These are phyloP conservation scores for Gari tellinella DNA, from an alignment of 2,888 invertebrate species.

Conservation along the genomic window DNA sequence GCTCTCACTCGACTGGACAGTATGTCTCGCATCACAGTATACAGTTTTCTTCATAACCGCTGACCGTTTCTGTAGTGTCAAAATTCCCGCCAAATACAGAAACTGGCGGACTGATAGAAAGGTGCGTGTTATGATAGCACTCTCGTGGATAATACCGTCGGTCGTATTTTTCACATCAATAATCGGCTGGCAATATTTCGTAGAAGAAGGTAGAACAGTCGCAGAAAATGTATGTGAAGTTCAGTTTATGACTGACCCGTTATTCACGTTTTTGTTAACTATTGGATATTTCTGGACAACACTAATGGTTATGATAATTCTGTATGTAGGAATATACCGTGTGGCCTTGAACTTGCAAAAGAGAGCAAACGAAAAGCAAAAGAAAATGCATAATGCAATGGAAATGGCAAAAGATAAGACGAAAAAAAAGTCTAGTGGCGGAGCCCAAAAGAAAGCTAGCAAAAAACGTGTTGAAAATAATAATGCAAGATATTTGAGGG, in stretches of 20 bases:
- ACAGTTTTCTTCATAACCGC: slow-evolving; percentile 99
- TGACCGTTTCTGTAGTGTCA: slow-evolving; percentile 99
- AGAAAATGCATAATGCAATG: slow-evolving; percentile 87
- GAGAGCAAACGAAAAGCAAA: slow-evolving; percentile 97
- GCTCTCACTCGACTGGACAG: slow-evolving; percentile 99
- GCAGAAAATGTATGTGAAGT: slow-evolving; percentile 96
- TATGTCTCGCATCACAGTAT: slow-evolving; percentile 99
- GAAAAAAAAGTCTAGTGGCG: slow-evolving; percentile 36
- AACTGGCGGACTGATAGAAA: slow-evolving; percentile 98
- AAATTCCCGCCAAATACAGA: slow-evolving; percentile 98
- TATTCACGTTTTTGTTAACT: slow-evolving; percentile 98
- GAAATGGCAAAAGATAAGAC: slow-evolving; percentile 81
- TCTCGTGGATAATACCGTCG: slow-evolving; percentile 98
- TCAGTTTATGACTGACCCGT: slow-evolving; percentile 98
- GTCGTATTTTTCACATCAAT: slow-evolving; percentile 98
- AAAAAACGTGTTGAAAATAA: slow-evolving; percentile 64
- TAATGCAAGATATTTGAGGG: slow-evolving; percentile 59
- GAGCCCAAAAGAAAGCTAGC: slow-evolving; percentile 49
- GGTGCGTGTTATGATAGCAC: slow-evolving; percentile 97
- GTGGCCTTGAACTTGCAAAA: slow-evolving; percentile 99
- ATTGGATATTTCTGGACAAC: slow-evolving; percentile 99
- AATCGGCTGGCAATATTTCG: slow-evolving; percentile 99
- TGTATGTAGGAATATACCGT: slow-evolving; percentile 98
- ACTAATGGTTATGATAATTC: slow-evolving; percentile 95
- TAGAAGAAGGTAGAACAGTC: slow-evolving; percentile 93